Evolutionary conservation across 2,888 invertebrate species (phyloP).

Genomic region (Tachina lurida): DNA sequence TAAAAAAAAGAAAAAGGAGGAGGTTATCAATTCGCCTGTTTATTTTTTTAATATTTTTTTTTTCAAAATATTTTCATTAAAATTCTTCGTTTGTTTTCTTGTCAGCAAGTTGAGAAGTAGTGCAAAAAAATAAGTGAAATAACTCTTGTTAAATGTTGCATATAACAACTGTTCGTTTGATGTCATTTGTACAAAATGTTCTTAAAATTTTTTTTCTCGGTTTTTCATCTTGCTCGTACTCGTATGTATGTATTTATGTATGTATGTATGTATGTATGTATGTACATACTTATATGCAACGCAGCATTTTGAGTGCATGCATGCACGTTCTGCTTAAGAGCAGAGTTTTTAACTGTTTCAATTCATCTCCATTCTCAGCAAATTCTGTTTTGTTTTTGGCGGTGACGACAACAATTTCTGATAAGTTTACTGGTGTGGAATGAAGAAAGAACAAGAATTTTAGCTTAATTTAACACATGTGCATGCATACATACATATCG

Average conservation of each 20-base stretch:
- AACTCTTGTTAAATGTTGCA: conserved; percentile 54
- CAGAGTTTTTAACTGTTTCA: conserved; percentile 54
- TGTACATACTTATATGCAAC: background rate
- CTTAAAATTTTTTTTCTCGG: conserved; percentile 15
- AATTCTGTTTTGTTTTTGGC: conserved; percentile 27
- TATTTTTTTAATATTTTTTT: background rate
- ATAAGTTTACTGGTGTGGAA: conserved; percentile 56
- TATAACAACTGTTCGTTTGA: conserved; percentile 47
- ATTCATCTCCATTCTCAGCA: conserved; percentile 49
- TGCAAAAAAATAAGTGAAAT: conserved; percentile 5
- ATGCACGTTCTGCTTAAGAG: conserved; percentile 34
- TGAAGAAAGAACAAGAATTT: conserved; percentile 44
- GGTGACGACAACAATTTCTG: conserved; percentile 55
- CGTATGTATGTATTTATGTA: background rate
- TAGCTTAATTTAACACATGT: background rate
- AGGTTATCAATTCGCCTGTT: too few relatives aligned
- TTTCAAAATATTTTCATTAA: conserved; percentile 39
- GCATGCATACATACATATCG: background rate
- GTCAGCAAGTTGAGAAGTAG: conserved; percentile 35
- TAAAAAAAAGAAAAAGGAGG: conserved; percentile 38
- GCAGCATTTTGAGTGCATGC: background rate
- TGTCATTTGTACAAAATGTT: conserved; percentile 11
- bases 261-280: background rate
- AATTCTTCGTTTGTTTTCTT: conserved; percentile 28
- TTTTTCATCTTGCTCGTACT: conserved; percentile 18